Conservation (phyloP, 1,140 invertebrate species). For the Camponotus pennsylvanicus region DNA sequence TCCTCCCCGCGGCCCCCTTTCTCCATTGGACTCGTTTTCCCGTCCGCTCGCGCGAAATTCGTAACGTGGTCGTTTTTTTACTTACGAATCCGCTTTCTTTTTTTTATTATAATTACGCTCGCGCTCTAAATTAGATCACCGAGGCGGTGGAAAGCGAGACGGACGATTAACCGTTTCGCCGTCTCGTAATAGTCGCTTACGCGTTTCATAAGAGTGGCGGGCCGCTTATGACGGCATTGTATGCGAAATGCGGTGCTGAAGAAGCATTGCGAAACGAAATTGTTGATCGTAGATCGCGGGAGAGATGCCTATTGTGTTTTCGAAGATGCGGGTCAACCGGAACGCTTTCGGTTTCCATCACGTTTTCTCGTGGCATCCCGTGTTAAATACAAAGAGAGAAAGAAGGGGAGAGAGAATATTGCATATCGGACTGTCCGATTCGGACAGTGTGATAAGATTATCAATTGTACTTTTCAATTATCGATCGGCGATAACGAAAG, state of each 20-base stretch:
- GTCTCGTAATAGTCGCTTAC: conserved; percentile 26
- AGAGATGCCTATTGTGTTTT: conserved; percentile 59
- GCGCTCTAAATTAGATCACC: conserved; percentile 18
- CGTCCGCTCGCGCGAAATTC: background rate
- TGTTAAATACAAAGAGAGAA: background rate
- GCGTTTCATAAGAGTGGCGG: conserved; percentile 24
- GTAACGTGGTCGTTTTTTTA: background rate
- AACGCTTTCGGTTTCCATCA: conserved; percentile 50
- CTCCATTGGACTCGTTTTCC: conserved; percentile 15
- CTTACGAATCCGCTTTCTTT: background rate
- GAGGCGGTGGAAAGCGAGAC: conserved; percentile 23
- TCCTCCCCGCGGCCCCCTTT: conserved; percentile 20
- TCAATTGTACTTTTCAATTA: conserved; percentile 42
- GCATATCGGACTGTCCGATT: no score
- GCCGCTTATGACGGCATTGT: conserved; percentile 37
- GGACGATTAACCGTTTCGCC: conserved; percentile 35
- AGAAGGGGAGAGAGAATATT: background rate
- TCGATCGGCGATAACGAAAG: conserved; percentile 38
- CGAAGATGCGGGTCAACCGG: conserved; percentile 49
- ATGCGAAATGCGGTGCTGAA: conserved; percentile 40
- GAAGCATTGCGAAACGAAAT: conserved; percentile 49
- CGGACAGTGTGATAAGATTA: background rate
- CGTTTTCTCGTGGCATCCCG: conserved; percentile 5
- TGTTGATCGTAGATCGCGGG: conserved; percentile 48
- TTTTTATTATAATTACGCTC: background rate